These are phyloP conservation scores for Syngnathus typhle DNA, from an alignment of 2,113 vertebrate genomes.

Conservation along the genomic window DNA sequence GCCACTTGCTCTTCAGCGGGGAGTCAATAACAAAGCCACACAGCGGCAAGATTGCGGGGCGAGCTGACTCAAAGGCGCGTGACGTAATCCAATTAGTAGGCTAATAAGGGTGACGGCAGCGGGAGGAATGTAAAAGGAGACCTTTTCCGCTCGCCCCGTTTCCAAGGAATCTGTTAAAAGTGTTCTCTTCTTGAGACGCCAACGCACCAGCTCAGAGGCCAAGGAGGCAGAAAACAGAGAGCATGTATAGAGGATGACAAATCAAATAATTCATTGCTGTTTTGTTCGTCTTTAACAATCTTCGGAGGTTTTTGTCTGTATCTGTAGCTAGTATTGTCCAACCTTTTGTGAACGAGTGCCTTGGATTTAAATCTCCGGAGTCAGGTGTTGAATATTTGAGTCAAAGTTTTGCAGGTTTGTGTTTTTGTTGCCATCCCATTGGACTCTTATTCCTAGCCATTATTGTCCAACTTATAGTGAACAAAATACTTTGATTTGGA, in stretches of 20 bases:
- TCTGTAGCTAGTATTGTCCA: background rate
- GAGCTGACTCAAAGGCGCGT: constrained; percentile 31
- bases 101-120: constrained; percentile 48
- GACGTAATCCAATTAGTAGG: constrained; percentile 52
- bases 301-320: background rate
- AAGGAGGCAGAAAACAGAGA: constrained; percentile 31
- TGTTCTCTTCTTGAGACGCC: constrained; percentile 31
- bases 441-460: background rate
- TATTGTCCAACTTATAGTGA: background rate
- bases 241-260: constrained; percentile 30
- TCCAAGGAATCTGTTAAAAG: constrained; percentile 27
- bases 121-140: constrained; percentile 19
- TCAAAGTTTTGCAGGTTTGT: background rate
- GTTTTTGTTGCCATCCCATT: background rate
- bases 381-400: background rate
- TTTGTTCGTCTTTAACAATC: background rate
- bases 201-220: constrained; percentile 20
- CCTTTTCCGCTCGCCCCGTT: constrained; percentile 10
- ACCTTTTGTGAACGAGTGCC: background rate
- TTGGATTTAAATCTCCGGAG: background rate
- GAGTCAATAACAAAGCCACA: constrained; percentile 32
- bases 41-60: constrained; percentile 47
- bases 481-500: background rate
- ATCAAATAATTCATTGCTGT: constrained; percentile 29
- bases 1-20: constrained; percentile 25